Percentiles rank a stretch among this genome's conserved stretches.
These are phyloP conservation scores for Drosophila arawakana DNA, from an alignment of 1,140 invertebrate species.

Conservation along the genomic window DNA sequence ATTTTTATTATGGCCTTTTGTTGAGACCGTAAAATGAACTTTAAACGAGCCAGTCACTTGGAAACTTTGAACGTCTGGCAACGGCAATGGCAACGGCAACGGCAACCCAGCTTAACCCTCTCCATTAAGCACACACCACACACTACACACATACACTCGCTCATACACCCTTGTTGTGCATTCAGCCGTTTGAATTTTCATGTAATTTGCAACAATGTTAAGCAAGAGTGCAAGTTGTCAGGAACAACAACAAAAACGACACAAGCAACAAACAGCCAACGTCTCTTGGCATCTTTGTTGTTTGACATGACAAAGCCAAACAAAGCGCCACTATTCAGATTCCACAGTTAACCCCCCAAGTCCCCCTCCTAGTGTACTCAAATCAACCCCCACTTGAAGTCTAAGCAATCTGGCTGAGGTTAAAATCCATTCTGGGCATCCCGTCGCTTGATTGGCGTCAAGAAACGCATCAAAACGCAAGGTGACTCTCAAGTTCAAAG, in stretches of 20 bases:
- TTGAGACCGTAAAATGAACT: conserved; percentile 60
- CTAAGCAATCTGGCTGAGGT: neutral
- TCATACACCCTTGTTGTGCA: conserved; percentile 51
- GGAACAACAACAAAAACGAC: conserved; percentile 1
- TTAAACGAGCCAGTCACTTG: conserved; percentile 71
- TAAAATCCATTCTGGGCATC: conserved; percentile 23
- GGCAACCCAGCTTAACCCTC: conserved; percentile 45
- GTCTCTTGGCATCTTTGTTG: conserved; percentile 41
- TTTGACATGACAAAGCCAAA: conserved; percentile 73
- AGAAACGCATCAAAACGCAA: conserved; percentile 72
- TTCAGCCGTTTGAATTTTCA: conserved; percentile 68
- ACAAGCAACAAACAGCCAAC: neutral
- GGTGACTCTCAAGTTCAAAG: conserved; percentile 75
- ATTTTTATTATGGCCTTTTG: conserved; percentile 65
- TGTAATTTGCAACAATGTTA: conserved; percentile 78
- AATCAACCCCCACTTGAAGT: neutral
- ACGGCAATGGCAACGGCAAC: conserved; percentile 53
- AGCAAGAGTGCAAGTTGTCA: conserved; percentile 44
- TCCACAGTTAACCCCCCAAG: neutral
- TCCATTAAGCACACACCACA: conserved; percentile 11
- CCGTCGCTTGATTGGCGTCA: conserved; percentile 74
- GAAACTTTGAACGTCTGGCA: conserved; percentile 72
- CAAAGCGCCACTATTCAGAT: conserved; percentile 53
- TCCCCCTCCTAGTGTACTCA: neutral
- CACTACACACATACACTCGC: neutral